A percentile compares a stretch with the other conserved stretches of the same genome.
Evolutionary conservation across 2,888 invertebrate species (phyloP).

Genomic region (Lacanobia wlatinum): DNA sequence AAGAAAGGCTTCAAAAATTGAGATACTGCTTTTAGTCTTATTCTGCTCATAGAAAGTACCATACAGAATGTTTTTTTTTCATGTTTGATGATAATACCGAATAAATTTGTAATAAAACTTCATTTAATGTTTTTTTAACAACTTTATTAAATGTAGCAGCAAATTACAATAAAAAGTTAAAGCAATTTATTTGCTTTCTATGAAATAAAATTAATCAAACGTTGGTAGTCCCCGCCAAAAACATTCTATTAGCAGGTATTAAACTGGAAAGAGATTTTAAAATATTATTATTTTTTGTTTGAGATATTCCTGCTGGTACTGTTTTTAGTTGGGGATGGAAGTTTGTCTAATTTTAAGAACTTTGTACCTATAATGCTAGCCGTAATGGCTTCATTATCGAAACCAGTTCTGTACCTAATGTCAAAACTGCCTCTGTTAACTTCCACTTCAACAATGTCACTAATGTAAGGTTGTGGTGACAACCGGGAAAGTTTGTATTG

Average conservation of each 20-base stretch:
- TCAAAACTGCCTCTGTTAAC: too few species aligned
- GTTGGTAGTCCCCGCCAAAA: too few species aligned
- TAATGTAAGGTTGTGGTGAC: too few species aligned
- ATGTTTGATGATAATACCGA: not conserved
- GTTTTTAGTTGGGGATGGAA: not conserved
- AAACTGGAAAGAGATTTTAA: not conserved
- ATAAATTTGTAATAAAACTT: not conserved
- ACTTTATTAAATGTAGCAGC: constrained; percentile 1
- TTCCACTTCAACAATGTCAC: too few species aligned
- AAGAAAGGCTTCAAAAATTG: not conserved
- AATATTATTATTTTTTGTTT: not conserved
- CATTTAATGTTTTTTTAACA: not conserved
- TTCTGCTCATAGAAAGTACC: not conserved
- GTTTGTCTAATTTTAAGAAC: constrained; percentile 1
- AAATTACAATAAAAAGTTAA: constrained; percentile 6
- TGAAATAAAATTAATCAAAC: too few species aligned
- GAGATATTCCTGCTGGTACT: not conserved
- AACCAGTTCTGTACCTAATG: too few species aligned
- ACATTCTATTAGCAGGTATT: too few species aligned
- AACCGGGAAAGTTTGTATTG: too few species aligned
- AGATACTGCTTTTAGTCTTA: not conserved
- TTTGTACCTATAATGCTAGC: too few species aligned
- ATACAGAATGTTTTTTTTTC: not conserved
- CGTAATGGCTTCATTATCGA: too few species aligned
- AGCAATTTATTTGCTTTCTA: not conserved